Conservation (phyloP, 2,888 invertebrate species). For the Cinara cedri region DNA sequence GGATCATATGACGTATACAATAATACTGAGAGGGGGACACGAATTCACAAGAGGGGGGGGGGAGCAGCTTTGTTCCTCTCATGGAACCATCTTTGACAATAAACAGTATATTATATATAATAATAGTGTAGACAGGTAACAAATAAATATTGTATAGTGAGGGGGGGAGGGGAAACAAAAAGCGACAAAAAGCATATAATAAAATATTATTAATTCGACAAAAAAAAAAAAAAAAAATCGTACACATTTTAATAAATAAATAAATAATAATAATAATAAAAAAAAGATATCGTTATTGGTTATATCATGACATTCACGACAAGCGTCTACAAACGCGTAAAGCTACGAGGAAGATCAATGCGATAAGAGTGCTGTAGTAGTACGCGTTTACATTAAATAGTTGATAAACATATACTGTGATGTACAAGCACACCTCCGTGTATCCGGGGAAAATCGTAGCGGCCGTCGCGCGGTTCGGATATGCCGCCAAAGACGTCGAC, state of each 20-base stretch:
- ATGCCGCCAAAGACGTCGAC: neutral
- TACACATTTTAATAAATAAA: too few species aligned
- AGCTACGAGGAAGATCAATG: slow-evolving; percentile 49
- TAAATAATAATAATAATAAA: too few species aligned
- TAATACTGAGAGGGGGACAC: too few species aligned
- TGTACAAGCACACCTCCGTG: slow-evolving; percentile 53
- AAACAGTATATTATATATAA: too few species aligned
- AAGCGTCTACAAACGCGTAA: slow-evolving; percentile 49
- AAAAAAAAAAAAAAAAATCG: too few species aligned
- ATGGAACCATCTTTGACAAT: too few species aligned
- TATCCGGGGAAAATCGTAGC: neutral
- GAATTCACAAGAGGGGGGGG: too few species aligned
- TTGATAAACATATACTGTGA: slow-evolving; percentile 41
- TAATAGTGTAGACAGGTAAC: too few species aligned
- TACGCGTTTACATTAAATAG: slow-evolving; percentile 43
- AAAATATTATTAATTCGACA: too few species aligned
- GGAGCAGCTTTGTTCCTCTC: too few species aligned
- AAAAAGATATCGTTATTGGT: too few species aligned
- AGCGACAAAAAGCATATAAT: slow-evolving; percentile 35
- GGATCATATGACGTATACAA: too few species aligned
- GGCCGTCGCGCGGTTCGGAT: neutral
- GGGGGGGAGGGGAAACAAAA: neutral
- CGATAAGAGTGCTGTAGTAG: slow-evolving; percentile 21
- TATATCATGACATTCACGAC: slow-evolving; percentile 19
- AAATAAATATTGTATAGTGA: neutral